Base-by-base conservation (phyloP, 2,797 vertebrate genomes). In the Brachyrhaphis roseni region DNA sequence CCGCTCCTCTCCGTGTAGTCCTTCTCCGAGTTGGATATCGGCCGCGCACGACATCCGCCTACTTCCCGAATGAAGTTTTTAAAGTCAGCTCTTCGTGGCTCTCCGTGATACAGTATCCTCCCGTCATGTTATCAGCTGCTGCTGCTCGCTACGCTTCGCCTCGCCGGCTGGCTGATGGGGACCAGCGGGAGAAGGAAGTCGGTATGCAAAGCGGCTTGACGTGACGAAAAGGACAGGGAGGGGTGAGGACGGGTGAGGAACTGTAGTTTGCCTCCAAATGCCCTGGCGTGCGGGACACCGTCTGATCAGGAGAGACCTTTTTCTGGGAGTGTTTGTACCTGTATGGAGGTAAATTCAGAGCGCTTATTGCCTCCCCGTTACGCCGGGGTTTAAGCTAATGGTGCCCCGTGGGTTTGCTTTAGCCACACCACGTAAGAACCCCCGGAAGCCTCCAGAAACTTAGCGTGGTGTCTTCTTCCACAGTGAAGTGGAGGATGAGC, bases 141-240 rank as follows among this genome's bases (percentile, higher is more conserved):
- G 64, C 39, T 70, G 66, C 66, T 68, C 34, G 64, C 64, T 23
- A 23, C 36, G 34, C 64, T 39, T 26, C 66, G 11, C 39, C 66
- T 70, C 39, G 66, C 66, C 77, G 82, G 53, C 92, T 90, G 94
- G 92, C 89, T 88, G 88, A 90, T 91, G 93, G 91, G 72, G 88
- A 87, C 72, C 47, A 59, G 80, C 45, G 78, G 76, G 79, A 66
- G 55, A 55, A 39, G 47, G 47, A 51, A 74, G 46, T 95, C 86
- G 11, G 80, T 88, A 93, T 95, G 95, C 93, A 95, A 95, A 96
- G 89, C 47, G 74, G 66, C 49, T 84, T 91, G 91, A 93, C 93
- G 92, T 79, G 34, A 2, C 41, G 47, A 49, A 18, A 26, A 15
- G 0, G 72, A 43, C 0, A 26, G 68, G 16, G 11, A 20, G 0